phyloP scores from a whole-genome alignment of 2,888 invertebrate genomes.

The Acleris cristana region DNA sequence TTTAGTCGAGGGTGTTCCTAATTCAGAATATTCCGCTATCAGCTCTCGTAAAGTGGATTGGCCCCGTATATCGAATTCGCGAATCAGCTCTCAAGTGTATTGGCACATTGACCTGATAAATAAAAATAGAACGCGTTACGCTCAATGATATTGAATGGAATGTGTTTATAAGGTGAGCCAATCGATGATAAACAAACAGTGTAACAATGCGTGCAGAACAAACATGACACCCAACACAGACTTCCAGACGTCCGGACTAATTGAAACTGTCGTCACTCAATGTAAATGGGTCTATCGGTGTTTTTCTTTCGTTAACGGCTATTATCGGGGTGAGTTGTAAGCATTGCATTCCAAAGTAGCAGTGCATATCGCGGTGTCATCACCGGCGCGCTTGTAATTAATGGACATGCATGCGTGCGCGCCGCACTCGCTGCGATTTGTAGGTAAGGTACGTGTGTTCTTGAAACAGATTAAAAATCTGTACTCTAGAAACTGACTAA shows the following conservation, averaged over 20 bases:
- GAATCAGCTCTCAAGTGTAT: conserved; percentile 33
- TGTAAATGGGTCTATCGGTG: conserved; percentile 20
- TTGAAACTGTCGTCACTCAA: conserved; percentile 30
- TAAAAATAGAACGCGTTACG: conserved; percentile 31
- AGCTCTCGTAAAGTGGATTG: conserved; percentile 38
- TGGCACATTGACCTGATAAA: conserved; percentile 35
- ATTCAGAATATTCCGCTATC: conserved; percentile 34
- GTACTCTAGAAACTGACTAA: no score
- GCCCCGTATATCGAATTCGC: conserved; percentile 38
- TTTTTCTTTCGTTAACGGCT: conserved; percentile 21
- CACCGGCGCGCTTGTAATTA: conserved; percentile 24
- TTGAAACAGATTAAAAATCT: no score
- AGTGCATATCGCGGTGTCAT: conserved; percentile 35
- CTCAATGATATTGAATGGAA: conserved; percentile 23
- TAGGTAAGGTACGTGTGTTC: not conserved
- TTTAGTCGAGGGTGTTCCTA: conserved; percentile 29
- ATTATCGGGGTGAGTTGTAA: conserved; percentile 24
- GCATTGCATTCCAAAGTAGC: conserved; percentile 35
- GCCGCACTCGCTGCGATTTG: not conserved
- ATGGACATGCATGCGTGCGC: conserved; percentile 1
- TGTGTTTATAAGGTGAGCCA: conserved; percentile 17
- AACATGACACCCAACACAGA: conserved; percentile 1
- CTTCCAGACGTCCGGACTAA: conserved; percentile 15
- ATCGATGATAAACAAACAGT: not conserved
- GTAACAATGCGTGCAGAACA: not conserved